phyloP scores from a whole-genome alignment of 2,797 vertebrate species.

The Gobio occitaniae region DNA sequence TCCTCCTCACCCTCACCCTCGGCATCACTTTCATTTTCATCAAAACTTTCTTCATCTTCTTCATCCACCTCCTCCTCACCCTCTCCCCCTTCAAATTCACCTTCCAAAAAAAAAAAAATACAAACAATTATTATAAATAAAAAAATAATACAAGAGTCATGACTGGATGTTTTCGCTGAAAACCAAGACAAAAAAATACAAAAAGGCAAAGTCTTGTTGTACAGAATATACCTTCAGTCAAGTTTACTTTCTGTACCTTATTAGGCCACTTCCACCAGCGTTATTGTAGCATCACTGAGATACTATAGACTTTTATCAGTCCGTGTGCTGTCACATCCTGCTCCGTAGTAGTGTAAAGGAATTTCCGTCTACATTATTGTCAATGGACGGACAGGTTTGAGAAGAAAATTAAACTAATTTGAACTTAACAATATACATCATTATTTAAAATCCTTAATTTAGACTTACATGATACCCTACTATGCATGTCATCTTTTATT shows the following conservation, averaged over 20 bases:
- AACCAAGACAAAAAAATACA: too few relatives aligned
- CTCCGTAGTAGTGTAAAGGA: too few relatives aligned
- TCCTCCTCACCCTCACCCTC: constrained; percentile 62
- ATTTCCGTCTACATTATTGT: too few relatives aligned
- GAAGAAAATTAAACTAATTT: too few relatives aligned
- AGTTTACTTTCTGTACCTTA: background rate
- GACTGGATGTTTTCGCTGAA: background rate
- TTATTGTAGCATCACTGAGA: background rate
- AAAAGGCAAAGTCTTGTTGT: background rate
- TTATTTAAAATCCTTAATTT: too few relatives aligned
- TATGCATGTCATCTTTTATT: too few relatives aligned
- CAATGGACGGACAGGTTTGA: too few relatives aligned
- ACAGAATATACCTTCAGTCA: background rate
- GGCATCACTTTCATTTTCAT: constrained; percentile 37
- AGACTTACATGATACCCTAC: too few relatives aligned
- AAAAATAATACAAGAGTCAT: background rate
- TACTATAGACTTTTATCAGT: too few relatives aligned
- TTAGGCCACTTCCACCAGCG: background rate
- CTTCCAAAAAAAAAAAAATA: background rate
- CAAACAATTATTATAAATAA: too few relatives aligned
- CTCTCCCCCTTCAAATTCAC: background rate
- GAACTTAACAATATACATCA: too few relatives aligned
- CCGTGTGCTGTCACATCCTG: too few relatives aligned
- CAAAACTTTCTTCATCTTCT: constrained; percentile 60
- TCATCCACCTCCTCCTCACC: constrained; percentile 58